A percentile compares a stretch with the other conserved stretches of the same genome.
Evolutionary conservation across 2,797 vertebrate species (phyloP).

Genomic region (Diplodus puntazzo): DNA sequence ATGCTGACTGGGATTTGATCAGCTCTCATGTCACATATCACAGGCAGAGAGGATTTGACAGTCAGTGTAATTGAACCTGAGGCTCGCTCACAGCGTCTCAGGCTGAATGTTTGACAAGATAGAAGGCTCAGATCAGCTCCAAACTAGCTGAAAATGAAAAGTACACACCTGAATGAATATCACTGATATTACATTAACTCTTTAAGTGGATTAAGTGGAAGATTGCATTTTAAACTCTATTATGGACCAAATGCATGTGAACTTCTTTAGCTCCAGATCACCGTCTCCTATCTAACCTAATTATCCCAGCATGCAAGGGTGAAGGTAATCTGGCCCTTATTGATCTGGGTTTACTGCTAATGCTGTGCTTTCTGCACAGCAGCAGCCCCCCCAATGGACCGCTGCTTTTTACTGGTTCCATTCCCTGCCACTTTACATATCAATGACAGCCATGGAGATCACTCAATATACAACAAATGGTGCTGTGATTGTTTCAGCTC

Average conservation of each 20-base stretch:
- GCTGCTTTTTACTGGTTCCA: constrained; percentile 26
- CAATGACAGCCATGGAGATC: constrained; percentile 49
- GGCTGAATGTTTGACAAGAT: constrained; percentile 14
- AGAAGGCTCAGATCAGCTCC: constrained; percentile 16
- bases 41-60: constrained; percentile 42
- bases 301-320: constrained; percentile 37
- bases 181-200: background rate
- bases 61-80: constrained; percentile 54
- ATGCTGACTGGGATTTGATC: constrained; percentile 34
- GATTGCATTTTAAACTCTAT: background rate
- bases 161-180: constrained; percentile 1
- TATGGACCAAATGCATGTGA: background rate
- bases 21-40: constrained; percentile 54
- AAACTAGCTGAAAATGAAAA: constrained; percentile 12
- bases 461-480: constrained; percentile 48
- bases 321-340: constrained; percentile 55
- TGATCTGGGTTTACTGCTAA: constrained; percentile 61
- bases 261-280: constrained; percentile 30
- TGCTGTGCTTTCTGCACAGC: constrained; percentile 32
- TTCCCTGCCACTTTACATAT: constrained; percentile 46
- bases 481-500: constrained; percentile 29
- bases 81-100: constrained; percentile 23
- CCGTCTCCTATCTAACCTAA: constrained; percentile 40
- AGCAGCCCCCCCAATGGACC: constrained; percentile 38
- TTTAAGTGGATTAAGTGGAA: background rate